Evolutionary conservation across 2,888 invertebrate genomes (phyloP), one percentile per base, ranked within the genome.

Genomic region (Melitaea athalia): DNA sequence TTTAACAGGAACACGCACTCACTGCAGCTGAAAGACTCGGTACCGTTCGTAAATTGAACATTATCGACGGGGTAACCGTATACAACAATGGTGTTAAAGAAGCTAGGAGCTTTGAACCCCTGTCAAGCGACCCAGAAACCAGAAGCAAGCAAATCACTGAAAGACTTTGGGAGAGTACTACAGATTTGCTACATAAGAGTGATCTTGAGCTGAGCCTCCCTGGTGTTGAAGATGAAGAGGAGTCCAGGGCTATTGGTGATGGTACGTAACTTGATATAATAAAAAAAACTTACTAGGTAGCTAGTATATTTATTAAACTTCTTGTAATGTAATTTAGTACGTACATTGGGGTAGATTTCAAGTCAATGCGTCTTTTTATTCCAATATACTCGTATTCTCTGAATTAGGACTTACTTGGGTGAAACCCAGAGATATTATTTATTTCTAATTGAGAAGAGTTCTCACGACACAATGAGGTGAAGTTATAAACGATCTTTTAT

Each of bases 141-240:
- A 87, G 91, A 71, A 87, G 79, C 68, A 82, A 82, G 59, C 85
- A 88, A 66, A 76, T 92, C 5, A 82, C 86, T 59, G 87, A 89
- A 3, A 85, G 84, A 61, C 78, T 92, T 6, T 90, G 89, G 90
- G 82, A 86, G 24, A 87, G 80, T 11, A 79, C 88, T 1, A 75
- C 83, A 0, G 86, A 87, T n/a, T 77, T 92, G 7, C 68, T 92
- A 6, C 79, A 86, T 64, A 85, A 83, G 68, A 80, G 87, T 52
- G 91, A 92, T 31, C 72, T 92, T 52, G 91, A 92, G 63, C 70
- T 92, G 1, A 89, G 85, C 75, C 89, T 87, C 65, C 81, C 78
- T 49, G 83, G 79, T 5, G 75, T 69, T 52, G 81, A 84, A 47
- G 88, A 84, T 7, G 87, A 85, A 10, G 86, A 86, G 12, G 80